Evolutionary conservation across 1,140 invertebrate species (phyloP), one percentile per base, ranked within the genome.

Genomic region (Cotesia typhae): DNA sequence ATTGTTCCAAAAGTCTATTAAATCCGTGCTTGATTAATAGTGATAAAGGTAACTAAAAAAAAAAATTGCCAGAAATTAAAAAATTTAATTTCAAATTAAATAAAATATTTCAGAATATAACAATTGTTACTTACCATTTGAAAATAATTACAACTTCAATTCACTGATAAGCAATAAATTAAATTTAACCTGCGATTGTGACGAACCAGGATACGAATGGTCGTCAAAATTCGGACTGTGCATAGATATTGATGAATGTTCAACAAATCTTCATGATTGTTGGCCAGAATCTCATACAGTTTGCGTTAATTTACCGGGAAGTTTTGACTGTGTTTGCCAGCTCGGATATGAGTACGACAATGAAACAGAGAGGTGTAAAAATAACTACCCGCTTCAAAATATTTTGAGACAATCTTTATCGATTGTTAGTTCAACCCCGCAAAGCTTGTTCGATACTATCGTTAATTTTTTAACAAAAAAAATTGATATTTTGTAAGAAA

Each of bases 221-320:
- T 88, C 85, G 63, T 89, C 89, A 2, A 78, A 84, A 67, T 90
- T 88, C 75, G 89, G 89, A 10, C 82, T 90, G 38, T 91, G 90
- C 79, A 79, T 91, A 7, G 91, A 92, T 81, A 79, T 89, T n/a
- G 88, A 92, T 77, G 91, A 92, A 80, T 92, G 91, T 78, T 68
- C 75, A 0, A 78, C 70, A 9, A 80, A 77, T 7, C 67, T 67
- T 7, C 82, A 90, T 69, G 80, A 79, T 64, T 91, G 90, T 77
- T 74, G 85, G n/a, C 55, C 67, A 1, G 68, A 77, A 2, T 73
- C 75, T 1, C 77, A 80, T 0, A 79, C 91, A 78, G 81, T 78
- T 61, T 92, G 90, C 76, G 52, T 90, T n/a, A 92, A 92, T 83
- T 73, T 89, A 28, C 85, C 87, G 2, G 90, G 90, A 35, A 74